Evolutionary conservation across 35 echinoderm and acorn worm genomes (phyloP), one percentile per base, ranked within the genome.

Genomic region (Chiridota heheva): DNA sequence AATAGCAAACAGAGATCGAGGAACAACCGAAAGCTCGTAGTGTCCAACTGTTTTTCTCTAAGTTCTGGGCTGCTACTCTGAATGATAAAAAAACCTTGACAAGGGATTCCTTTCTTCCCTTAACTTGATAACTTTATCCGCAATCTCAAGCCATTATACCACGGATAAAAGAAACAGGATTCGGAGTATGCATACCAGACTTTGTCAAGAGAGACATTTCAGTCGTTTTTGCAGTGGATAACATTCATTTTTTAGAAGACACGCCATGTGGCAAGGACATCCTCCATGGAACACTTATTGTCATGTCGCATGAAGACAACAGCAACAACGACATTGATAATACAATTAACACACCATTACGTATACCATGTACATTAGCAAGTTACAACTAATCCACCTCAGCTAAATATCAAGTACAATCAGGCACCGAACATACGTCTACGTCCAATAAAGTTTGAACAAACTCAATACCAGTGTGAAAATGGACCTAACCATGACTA

Each of bases 171-270:
- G 44, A 76, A 17, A 53, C 72, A 76, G 44, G 43, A 43, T 40
- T 6, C n/a, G 4, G 69, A 2, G 69, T 51, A 53, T 76, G 72
- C 44, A 26, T 76, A 57, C 72, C 72, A 51, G 72, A 76, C 30
- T 76, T 76, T 26, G 72, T 76, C 7, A 76, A 76, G 44, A 76
- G 38, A 76, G 44, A 76, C 28, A 28, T 76, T 31, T 47, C 72
- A 53, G 22, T 76, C 72, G 12, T 76, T 51, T 76, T 76, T 76
- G 44, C 42, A 3, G 43, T 76, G 41, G 72, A 76, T 51, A 76
- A 76, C 43, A 76, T 76, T 10, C 43, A 76, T 28, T 76, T 51
- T 57, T 53, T 76, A 76, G 72, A 76, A 34, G 72, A 76, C 72
- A 76, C 72, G 28, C 44, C 72, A 22, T 76, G 44, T 76, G 72